A percentile compares a stretch with the other conserved stretches of the same genome.
These are phyloP conservation scores for Idaea aversata DNA, from an alignment of 2,888 invertebrate species.

Conservation along the genomic window DNA sequence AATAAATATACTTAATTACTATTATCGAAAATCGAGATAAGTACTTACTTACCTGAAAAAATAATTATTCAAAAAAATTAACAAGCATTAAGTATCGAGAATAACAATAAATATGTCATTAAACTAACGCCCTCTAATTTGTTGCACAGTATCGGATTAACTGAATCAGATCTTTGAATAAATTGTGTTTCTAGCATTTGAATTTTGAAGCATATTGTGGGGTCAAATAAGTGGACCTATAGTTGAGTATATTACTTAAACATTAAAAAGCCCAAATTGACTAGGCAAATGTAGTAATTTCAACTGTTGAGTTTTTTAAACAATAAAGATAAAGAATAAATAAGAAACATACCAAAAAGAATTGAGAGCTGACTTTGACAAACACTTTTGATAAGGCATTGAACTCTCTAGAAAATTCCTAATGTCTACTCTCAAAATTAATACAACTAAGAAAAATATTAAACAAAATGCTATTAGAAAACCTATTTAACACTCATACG, in stretches of 20 bases:
- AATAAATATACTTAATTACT: too few relatives aligned
- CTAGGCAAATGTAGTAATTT: too few relatives aligned
- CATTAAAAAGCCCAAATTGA: too few relatives aligned
- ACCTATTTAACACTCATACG: not conserved
- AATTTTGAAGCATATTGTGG: not conserved
- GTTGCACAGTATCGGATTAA: not conserved
- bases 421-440: too few relatives aligned
- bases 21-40: not conserved
- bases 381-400: too few relatives aligned
- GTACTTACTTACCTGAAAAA: not conserved
- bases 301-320: too few relatives aligned
- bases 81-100: not conserved
- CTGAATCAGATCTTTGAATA: not conserved
- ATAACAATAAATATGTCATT: constrained; percentile 30
- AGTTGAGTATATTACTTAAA: too few relatives aligned
- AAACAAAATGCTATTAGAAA: not conserved
- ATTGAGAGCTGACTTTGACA: too few relatives aligned
- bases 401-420: too few relatives aligned
- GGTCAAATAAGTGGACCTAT: not conserved
- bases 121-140: constrained; percentile 25
- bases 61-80: constrained; percentile 7
- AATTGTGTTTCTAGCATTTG: not conserved
- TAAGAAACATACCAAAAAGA: too few relatives aligned
- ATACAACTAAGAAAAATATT: not conserved
- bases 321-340: too few relatives aligned